Conservation (phyloP, 2,113 vertebrate genomes). For the Oreochromis tanganicae region DNA sequence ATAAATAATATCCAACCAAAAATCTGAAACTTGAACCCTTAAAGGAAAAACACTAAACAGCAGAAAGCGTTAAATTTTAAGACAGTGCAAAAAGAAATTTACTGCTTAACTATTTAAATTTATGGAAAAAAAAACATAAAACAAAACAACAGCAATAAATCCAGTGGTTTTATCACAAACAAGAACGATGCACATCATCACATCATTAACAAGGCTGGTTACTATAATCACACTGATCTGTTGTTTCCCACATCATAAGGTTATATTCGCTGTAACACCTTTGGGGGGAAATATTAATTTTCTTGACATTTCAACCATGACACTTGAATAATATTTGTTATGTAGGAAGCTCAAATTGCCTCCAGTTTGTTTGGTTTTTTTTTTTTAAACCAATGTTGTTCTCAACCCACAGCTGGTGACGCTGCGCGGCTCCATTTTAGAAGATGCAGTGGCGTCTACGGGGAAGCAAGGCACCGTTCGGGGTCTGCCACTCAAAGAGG, state of each 20-base stretch:
- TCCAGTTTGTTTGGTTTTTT: background rate
- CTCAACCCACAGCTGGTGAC: constrained; percentile 78
- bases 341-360: background rate
- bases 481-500: constrained; percentile 84
- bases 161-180: background rate
- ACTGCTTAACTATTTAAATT: background rate
- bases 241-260: background rate
- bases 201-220: background rate
- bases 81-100: background rate
- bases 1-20: background rate
- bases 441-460: constrained; percentile 82
- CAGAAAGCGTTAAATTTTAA: background rate
- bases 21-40: background rate
- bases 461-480: constrained; percentile 80
- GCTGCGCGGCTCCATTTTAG: constrained; percentile 84
- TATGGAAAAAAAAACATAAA: background rate
- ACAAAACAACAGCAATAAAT: background rate
- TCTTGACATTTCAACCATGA: background rate
- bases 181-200: background rate
- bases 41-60: background rate
- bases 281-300: background rate
- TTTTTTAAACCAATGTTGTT: background rate
- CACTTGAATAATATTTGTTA: background rate
- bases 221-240: background rate
- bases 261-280: background rate